phyloP scores from a whole-genome alignment of 2,888 invertebrate genomes.

The Lathronympha strigana region DNA sequence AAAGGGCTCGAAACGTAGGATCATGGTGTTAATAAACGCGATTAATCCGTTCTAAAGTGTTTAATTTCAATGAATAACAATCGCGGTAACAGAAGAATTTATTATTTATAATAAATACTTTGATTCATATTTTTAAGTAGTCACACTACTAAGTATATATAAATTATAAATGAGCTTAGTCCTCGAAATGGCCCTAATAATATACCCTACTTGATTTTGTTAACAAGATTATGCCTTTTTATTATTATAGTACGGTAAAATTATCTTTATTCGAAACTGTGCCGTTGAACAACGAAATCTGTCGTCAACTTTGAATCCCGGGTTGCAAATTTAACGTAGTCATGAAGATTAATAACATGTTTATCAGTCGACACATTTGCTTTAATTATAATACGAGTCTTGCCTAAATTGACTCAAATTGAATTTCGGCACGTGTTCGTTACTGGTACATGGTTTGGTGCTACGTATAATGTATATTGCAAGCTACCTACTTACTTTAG shows the following conservation, averaged over 20 bases:
- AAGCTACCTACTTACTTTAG: neutral
- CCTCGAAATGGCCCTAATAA: no score
- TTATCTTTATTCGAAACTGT: neutral
- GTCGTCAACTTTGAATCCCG: constrained; percentile 3
- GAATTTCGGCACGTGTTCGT: constrained; percentile 26
- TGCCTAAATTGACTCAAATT: constrained; percentile 23
- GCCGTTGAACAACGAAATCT: neutral
- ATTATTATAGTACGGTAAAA: neutral
- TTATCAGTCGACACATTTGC: constrained; percentile 26
- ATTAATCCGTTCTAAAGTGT: no score
- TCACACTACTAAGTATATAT: no score
- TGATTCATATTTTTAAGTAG: no score
- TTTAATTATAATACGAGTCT: constrained; percentile 10
- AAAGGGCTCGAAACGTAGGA: no score
- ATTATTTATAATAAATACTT: no score
- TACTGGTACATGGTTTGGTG: neutral
- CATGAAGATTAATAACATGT: constrained; percentile 18
- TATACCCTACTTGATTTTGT: no score
- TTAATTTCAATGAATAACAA: no score
- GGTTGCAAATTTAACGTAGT: constrained; percentile 12
- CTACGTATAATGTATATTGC: neutral
- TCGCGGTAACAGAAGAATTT: no score
- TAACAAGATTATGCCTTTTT: no score
- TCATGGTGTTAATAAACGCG: no score
- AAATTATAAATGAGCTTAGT: no score